These are phyloP conservation scores for Nothoprocta pentlandii DNA, from an alignment of 2,113 vertebrate species.

Conservation along the genomic window DNA sequence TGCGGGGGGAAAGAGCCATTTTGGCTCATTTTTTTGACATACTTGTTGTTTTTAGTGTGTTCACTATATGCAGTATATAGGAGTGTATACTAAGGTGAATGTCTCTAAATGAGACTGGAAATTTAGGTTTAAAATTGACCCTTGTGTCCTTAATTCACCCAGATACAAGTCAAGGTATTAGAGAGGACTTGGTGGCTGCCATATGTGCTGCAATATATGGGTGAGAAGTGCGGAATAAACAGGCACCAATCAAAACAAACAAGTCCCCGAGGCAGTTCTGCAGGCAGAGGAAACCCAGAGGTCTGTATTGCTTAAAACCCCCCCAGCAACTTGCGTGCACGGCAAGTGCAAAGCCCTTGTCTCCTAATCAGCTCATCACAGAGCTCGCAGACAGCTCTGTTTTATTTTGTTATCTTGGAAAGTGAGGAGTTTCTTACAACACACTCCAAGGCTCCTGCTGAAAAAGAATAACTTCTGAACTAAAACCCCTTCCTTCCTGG, in stretches of 20 bases:
- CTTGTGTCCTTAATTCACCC: background rate
- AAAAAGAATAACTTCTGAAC: conserved; percentile 5
- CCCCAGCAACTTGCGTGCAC: background rate
- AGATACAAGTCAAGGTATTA: background rate
- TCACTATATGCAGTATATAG: too few species aligned
- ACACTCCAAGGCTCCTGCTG: background rate
- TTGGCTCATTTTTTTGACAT: background rate
- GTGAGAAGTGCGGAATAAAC: conserved; percentile 40
- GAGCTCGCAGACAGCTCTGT: background rate
- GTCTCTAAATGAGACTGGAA: background rate
- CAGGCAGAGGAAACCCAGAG: background rate
- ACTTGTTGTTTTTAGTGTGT: background rate
- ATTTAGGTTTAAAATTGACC: background rate
- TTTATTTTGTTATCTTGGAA: background rate
- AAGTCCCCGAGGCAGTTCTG: background rate
- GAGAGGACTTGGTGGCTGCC: background rate
- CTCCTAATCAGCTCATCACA: conserved; percentile 3
- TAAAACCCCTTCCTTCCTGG: background rate
- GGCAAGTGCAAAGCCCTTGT: background rate
- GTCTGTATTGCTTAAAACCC: background rate
- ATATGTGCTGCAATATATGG: background rate
- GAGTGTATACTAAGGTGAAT: background rate
- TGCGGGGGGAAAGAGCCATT: background rate
- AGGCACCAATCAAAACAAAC: background rate
- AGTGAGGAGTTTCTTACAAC: background rate